A percentile compares a stretch with the other conserved stretches of the same genome.
Conservation (phyloP, 2,113 vertebrate genomes). For the Nannospalax galili region DNA sequence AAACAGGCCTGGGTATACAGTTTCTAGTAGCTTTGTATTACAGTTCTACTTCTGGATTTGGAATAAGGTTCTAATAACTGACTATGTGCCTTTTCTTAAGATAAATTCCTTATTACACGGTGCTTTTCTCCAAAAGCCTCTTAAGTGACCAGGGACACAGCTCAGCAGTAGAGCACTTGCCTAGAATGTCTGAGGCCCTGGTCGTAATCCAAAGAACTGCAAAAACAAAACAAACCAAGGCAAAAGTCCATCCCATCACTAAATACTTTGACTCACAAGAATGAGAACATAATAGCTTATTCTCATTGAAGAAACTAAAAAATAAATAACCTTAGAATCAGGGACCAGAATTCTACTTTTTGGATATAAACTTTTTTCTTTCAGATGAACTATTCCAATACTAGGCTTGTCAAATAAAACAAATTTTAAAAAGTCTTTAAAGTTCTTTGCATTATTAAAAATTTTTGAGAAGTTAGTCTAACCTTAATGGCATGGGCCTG, state of each 20-base stretch:
- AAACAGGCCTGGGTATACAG: not conserved
- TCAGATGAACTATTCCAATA: conserved; percentile 36
- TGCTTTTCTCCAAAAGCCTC: not conserved
- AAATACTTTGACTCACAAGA: not conserved
- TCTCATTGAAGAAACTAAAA: not conserved
- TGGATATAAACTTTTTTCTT: conserved; percentile 31
- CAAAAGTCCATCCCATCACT: conserved; percentile 6
- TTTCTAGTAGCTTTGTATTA: not conserved
- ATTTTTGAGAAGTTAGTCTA: not conserved
- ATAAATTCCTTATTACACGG: not conserved
- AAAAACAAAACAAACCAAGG: not conserved
- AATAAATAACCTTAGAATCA: conserved; percentile 28
- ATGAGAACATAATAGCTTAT: not conserved
- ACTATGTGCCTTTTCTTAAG: conserved; percentile 27
- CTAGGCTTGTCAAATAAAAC: conserved; percentile 34
- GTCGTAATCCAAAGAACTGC: not conserved
- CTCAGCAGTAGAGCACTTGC: not conserved
- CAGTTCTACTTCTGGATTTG: conserved; percentile 5
- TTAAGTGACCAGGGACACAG: not conserved
- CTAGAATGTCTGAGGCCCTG: not conserved
- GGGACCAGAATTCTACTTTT: conserved; percentile 7
- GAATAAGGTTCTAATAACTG: not conserved
- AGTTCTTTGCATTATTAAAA: not conserved
- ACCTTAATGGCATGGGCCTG: not conserved
- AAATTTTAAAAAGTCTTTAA: not conserved